These are phyloP conservation scores for Drosophila orosa DNA, from an alignment of 1,140 invertebrate species.

Conservation along the genomic window DNA sequence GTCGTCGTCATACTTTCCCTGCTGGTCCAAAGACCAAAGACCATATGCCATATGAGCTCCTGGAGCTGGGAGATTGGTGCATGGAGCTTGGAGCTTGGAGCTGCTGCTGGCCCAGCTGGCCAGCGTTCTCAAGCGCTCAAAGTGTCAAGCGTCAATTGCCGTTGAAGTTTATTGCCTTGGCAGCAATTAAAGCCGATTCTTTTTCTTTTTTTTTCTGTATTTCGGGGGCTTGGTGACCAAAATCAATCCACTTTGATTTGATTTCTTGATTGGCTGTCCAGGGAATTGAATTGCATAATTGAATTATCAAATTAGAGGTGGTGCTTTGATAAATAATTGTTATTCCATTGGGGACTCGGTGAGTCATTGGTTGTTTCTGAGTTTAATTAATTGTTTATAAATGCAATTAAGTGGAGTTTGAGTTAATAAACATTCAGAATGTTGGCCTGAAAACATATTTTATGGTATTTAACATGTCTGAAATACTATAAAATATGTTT, in stretches of 20 bases:
- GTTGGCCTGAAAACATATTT: background rate
- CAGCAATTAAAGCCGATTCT: slow-evolving; percentile 74
- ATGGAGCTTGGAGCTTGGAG: background rate
- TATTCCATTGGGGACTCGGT: slow-evolving; percentile 20
- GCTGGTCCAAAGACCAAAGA: slow-evolving; percentile 11
- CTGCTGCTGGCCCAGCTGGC: slow-evolving; percentile 8
- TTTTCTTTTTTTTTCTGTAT: slow-evolving; percentile 34
- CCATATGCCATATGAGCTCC: slow-evolving; percentile 10
- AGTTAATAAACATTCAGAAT: background rate
- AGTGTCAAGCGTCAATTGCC: slow-evolving; percentile 79
- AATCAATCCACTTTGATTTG: slow-evolving; percentile 66
- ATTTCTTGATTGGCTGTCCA: slow-evolving; percentile 77
- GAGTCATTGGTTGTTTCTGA: slow-evolving; percentile 17
- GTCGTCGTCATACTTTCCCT: slow-evolving; percentile 73
- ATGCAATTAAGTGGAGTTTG: slow-evolving; percentile 14
- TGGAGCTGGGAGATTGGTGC: background rate
- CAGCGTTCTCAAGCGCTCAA: slow-evolving; percentile 51
- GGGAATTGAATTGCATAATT: slow-evolving; percentile 66
- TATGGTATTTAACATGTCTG: background rate
- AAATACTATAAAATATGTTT: too few relatives aligned
- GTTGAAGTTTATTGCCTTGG: slow-evolving; percentile 81
- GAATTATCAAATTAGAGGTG: slow-evolving; percentile 74
- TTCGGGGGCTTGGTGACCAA: slow-evolving; percentile 41
- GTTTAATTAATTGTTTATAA: slow-evolving; percentile 6
- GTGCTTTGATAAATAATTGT: slow-evolving; percentile 53